Evolutionary conservation across 2,113 vertebrate species (phyloP), one percentile per base, ranked within the genome.

Genomic region (Prochilodus magdalenae): DNA sequence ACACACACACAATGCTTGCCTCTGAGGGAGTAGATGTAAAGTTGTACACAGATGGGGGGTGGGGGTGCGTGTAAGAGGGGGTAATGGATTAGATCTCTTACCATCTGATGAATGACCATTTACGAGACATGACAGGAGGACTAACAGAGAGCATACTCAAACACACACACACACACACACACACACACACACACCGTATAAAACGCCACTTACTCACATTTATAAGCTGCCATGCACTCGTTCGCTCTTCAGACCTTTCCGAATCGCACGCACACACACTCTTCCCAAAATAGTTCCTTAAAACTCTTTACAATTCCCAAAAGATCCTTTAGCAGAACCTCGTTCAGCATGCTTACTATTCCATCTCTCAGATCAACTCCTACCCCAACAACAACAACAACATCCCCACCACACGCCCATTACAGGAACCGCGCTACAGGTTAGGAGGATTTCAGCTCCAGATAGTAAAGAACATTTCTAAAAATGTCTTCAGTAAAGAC

Each of bases 41-140:
- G 73, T 77, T 82, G 84, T 83, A 86, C 78, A 83, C 72, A 63
- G 83, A 79, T 81, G 40, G 53, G 53, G 1, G 57, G n/a, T n/a
- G n/a, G n/a, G n/a, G n/a, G n/a, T n/a, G n/a, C n/a, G n/a, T n/a
- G n/a, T n/a, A n/a, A n/a, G n/a, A 83, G 85, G 81, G 74, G 83
- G 85, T 93, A 92, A 93, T 93, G 91, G 90, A 93, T 91, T 92
- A 90, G 85, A 89, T 91, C 85, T 81, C 47, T 90, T 79, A 72
- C 88, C 40, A 62, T n/a, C 67, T 93, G 91, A 94, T 90, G 88
- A 93, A 94, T 92, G 88, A 84, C 83, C 91, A 88, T 90, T 92
- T 92, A 93, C 89, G 13, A 77, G 89, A 91, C 90, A 91, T 92
- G 92, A 93, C 91, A 91, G 85, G 47, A 62, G 75, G 53, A 55